phyloP scores from a whole-genome alignment of 1,140 invertebrate species.

The Leptinotarsa undecemlineata region DNA sequence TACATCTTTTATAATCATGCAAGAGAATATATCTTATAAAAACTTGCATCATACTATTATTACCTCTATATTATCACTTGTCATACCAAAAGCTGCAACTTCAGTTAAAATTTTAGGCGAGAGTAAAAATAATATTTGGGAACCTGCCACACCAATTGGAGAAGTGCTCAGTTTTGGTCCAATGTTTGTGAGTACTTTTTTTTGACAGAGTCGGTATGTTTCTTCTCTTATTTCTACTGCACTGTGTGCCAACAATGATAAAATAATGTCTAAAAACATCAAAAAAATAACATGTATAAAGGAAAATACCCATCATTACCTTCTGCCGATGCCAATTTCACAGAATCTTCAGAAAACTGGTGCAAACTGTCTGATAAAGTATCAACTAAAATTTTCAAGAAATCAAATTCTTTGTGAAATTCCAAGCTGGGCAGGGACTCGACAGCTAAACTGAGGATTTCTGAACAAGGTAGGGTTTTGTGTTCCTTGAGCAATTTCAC shows the following conservation, averaged over 20 bases:
- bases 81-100: slow-evolving; percentile 65
- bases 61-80: slow-evolving; percentile 55
- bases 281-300: background rate
- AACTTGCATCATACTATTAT: background rate
- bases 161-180: slow-evolving; percentile 53
- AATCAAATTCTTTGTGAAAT: slow-evolving; percentile 57
- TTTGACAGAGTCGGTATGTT: slow-evolving; percentile 56
- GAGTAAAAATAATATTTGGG: slow-evolving; percentile 59
- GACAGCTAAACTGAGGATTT: slow-evolving; percentile 54
- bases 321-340: slow-evolving; percentile 13
- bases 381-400: slow-evolving; percentile 49
- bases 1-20: too few species aligned
- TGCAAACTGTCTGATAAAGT: slow-evolving; percentile 31
- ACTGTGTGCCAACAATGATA: slow-evolving; percentile 58
- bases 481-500: slow-evolving; percentile 57
- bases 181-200: slow-evolving; percentile 52
- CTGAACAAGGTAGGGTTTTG: slow-evolving; percentile 42
- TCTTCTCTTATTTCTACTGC: slow-evolving; percentile 52
- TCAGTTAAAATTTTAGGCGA: slow-evolving; percentile 63
- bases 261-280: slow-evolving; percentile 52
- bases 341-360: slow-evolving; percentile 23
- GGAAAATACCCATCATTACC: background rate
- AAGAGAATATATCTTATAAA: too few species aligned
- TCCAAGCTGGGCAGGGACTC: slow-evolving; percentile 57
- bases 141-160: slow-evolving; percentile 50